Evolutionary conservation across 2,888 invertebrate species (phyloP), one percentile per base, ranked within the genome.

Genomic region (Harpalus rubripes): DNA sequence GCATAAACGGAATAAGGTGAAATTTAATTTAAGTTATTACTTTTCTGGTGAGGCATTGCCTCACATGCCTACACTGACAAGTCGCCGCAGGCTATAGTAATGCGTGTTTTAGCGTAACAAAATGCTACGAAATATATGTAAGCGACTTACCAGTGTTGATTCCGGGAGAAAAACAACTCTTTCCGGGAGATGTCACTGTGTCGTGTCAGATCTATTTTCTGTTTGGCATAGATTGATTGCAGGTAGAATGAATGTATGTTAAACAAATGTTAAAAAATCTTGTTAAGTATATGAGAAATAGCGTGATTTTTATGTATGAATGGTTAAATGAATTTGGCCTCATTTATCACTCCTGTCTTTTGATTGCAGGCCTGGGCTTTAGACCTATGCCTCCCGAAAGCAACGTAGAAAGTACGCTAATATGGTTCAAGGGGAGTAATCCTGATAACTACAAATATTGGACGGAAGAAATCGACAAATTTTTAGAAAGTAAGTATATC

Each of bases 361-460:
- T 83, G 87, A 85, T 85, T 85, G 85, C 89, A 97, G 98, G 98
- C 90, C 94, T 99, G 89, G 99, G 99, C 87, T 99, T 98, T 93
- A 94, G 99, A 90, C 99, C 99, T 87, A 97, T 98, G 96, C 98
- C 97, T 87, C 95, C 98, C 88, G 96, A 96, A 89, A 94, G 94
- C 86, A 98, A 97, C 91, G 97, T 98, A 88, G 98, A 98, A 91
- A 98, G 98, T 91, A 99, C 99, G 87, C 94, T 99, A 89, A 96
- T 99, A 92, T 97, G 98, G 96, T 99, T 98, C 93, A 96, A 95
- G 91, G 94, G 95, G 87, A 94, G 94, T 88, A 95, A 95, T 90
- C 93, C 94, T 89, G 95, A 95, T 84, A 97, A 97, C 90, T 95
- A 95, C 89, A 93, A 95, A 88, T 95, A 95, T 90, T 98, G 97